Conservation (phyloP, 2,888 invertebrate species). For the Dasysyrphus albostriatus region DNA sequence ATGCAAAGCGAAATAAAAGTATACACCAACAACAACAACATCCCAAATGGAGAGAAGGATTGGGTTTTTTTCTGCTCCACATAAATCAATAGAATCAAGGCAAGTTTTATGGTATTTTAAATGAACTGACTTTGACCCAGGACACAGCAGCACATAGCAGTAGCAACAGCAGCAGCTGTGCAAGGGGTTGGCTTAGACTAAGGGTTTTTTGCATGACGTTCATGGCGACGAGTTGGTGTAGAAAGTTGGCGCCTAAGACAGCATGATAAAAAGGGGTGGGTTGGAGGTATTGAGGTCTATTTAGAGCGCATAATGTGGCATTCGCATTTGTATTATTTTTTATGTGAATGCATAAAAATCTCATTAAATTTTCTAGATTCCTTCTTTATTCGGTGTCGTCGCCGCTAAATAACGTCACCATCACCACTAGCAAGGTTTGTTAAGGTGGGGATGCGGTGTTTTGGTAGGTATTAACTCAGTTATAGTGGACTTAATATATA, state of each 20-base stretch:
- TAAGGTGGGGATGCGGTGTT: neutral
- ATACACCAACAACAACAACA: conserved; percentile 55
- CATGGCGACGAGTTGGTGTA: conserved; percentile 29
- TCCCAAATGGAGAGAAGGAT: conserved; percentile 23
- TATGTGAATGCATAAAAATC: conserved; percentile 74
- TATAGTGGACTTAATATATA: neutral
- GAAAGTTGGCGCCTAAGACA: conserved; percentile 45
- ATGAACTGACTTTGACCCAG: conserved; percentile 75
- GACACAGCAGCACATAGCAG: conserved; percentile 39
- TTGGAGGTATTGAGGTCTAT: conserved; percentile 55
- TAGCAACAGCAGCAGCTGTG: neutral
- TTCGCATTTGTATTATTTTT: conserved; percentile 73
- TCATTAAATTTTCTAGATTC: conserved; percentile 65
- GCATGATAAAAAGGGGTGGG: conserved; percentile 1
- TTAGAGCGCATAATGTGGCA: conserved; percentile 75
- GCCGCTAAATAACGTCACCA: neutral
- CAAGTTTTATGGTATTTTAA: conserved; percentile 74
- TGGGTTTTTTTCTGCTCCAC: conserved; percentile 38
- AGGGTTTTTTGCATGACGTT: conserved; percentile 24
- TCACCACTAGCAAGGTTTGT: neutral
- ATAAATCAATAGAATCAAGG: conserved; percentile 76
- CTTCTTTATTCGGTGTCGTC: conserved; percentile 41
- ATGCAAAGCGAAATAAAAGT: conserved; percentile 32
- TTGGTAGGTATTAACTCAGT: neutral
- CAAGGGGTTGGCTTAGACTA: neutral